phyloP scores from a whole-genome alignment of 2,113 vertebrate genomes.

The Excalfactoria chinensis region DNA sequence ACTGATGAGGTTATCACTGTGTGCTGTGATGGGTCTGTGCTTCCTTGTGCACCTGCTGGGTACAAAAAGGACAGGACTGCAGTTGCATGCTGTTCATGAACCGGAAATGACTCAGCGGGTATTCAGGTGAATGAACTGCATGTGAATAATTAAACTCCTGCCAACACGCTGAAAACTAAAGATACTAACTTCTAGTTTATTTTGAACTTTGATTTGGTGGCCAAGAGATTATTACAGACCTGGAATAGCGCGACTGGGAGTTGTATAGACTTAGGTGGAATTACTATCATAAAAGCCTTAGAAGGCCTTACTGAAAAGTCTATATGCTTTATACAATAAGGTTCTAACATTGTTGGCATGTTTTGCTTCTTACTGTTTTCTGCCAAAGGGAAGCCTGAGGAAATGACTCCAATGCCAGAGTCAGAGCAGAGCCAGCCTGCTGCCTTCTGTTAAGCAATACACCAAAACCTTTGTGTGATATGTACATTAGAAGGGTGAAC shows the following conservation, averaged over 20 bases:
- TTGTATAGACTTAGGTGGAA: not conserved
- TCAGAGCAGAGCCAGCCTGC: not conserved
- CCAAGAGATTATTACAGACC: not conserved
- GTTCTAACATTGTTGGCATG: not conserved
- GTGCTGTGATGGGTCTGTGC: not conserved
- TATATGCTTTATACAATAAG: not conserved
- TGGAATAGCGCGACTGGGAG: not conserved
- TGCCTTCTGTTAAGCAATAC: not conserved
- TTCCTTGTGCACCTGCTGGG: not conserved
- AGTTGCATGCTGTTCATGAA: not conserved
- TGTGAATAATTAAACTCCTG: not conserved
- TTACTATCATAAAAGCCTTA: not conserved
- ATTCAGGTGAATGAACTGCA: not conserved
- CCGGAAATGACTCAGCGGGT: not conserved
- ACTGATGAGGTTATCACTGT: not conserved
- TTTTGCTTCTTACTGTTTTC: not conserved
- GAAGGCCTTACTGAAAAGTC: not conserved
- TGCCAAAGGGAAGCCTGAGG: not conserved
- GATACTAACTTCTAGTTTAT: not conserved
- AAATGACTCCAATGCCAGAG: not conserved
- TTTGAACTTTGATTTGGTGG: not conserved
- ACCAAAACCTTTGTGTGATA: not conserved
- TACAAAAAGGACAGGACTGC: fast-evolving
- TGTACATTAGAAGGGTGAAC: not conserved
- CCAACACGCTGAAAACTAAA: not conserved